phyloP scores from a whole-genome alignment of 2,888 invertebrate genomes.

The Pseudoips prasinana region DNA sequence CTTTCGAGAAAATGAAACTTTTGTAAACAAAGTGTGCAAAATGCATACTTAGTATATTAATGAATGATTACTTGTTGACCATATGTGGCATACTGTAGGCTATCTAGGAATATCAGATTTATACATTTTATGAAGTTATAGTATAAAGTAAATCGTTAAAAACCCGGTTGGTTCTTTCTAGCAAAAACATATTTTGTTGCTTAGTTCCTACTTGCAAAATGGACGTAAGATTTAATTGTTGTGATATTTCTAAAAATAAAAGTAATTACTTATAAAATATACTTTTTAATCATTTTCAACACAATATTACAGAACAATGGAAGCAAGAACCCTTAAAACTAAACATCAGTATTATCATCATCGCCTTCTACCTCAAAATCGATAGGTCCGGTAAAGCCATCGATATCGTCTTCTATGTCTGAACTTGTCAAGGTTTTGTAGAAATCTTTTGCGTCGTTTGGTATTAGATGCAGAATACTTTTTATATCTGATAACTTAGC shows the following conservation, averaged over 20 bases:
- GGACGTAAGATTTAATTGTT: constrained; percentile 5
- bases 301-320: constrained; percentile 4
- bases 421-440: constrained; percentile 8
- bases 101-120: constrained; percentile 7
- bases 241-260: constrained; percentile 12
- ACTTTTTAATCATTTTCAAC: constrained; percentile 3
- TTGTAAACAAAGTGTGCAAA: constrained; percentile 10
- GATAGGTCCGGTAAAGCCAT: constrained; percentile 9
- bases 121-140: constrained; percentile 9
- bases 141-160: constrained; percentile 12
- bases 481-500: constrained; percentile 11
- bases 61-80: constrained; percentile 8
- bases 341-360: constrained; percentile 6
- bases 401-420: constrained; percentile 8
- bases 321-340: constrained; percentile 5
- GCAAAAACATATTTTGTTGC: constrained; percentile 13
- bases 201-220: constrained; percentile 13
- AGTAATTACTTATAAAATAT: constrained; percentile 3
- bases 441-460: constrained; percentile 13
- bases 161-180: constrained; percentile 13
- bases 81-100: constrained; percentile 4
- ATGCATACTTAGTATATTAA: constrained; percentile 8
- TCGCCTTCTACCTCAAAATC: constrained; percentile 17
- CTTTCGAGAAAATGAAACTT: constrained; percentile 11
- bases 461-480: constrained; percentile 15